Conservation (phyloP, 2,113 vertebrate species). For the sheep (Ovis aries) region DNA sequence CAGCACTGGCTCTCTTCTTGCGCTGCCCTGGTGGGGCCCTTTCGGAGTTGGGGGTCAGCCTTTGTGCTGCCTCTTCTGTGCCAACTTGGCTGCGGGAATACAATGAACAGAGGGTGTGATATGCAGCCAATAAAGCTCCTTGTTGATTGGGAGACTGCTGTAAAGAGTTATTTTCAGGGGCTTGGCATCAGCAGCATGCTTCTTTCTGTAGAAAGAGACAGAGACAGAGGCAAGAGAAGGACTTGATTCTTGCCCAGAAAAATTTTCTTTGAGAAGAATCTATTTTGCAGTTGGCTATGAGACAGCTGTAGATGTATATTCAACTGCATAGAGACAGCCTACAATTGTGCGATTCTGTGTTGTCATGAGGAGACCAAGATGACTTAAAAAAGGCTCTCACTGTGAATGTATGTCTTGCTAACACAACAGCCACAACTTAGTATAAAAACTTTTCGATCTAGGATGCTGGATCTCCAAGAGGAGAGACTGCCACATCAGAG, state of each 20-base stretch:
- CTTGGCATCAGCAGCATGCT: neutral
- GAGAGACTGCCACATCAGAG: neutral
- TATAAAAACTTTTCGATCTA: neutral
- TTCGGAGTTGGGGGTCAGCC: neutral
- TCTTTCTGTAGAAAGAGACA: neutral
- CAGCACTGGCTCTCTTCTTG: neutral
- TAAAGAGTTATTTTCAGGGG: slow-evolving; percentile 27
- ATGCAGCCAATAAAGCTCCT: slow-evolving; percentile 37
- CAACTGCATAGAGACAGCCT: neutral
- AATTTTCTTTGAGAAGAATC: neutral
- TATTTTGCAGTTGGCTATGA: neutral
- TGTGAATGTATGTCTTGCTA: neutral
- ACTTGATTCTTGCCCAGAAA: neutral
- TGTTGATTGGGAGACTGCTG: slow-evolving; percentile 28
- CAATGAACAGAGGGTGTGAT: slow-evolving; percentile 51
- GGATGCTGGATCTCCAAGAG: neutral
- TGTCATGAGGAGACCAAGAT: neutral
- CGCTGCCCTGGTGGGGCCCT: neutral
- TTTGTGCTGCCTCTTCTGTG: slow-evolving; percentile 30
- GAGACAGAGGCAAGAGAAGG: neutral
- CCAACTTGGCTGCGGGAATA: neutral
- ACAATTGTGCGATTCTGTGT: neutral
- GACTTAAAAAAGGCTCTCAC: neutral
- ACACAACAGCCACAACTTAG: neutral
- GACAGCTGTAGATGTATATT: neutral